Conservation (phyloP, 2,797 vertebrate genomes). For the Gobionotothen gibberifrons region DNA sequence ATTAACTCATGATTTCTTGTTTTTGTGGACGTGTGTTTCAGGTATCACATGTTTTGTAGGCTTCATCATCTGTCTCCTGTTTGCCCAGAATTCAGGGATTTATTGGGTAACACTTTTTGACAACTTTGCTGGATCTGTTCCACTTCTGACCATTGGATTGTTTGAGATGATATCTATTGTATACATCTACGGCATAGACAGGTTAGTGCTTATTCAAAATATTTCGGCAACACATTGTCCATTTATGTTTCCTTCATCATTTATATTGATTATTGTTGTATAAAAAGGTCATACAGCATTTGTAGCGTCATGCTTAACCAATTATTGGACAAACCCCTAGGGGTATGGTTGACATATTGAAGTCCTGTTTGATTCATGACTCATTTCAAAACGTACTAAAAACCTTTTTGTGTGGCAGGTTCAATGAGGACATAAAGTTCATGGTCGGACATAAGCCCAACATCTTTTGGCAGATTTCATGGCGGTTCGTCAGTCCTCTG, state of each 20-base stretch:
- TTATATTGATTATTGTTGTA: background rate
- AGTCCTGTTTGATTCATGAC: background rate
- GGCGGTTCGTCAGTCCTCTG: slow-evolving; percentile 89
- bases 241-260: background rate
- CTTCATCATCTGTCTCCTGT: slow-evolving; percentile 89
- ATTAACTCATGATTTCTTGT: background rate
- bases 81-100: slow-evolving; percentile 90
- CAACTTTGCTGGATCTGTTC: slow-evolving; percentile 91
- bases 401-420: slow-evolving; percentile 76
- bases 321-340: background rate
- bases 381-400: background rate
- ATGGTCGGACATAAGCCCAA: slow-evolving; percentile 91
- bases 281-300: background rate
- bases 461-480: slow-evolving; percentile 91
- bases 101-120: slow-evolving; percentile 96
- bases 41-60: slow-evolving; percentile 85
- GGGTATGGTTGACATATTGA: background rate
- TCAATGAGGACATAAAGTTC: slow-evolving; percentile 90
- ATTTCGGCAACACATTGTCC: background rate
- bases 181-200: slow-evolving; percentile 90
- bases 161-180: slow-evolving; percentile 90
- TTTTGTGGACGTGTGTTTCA: slow-evolving; percentile 67
- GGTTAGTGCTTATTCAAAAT: slow-evolving; percentile 50
- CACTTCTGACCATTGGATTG: slow-evolving; percentile 92
- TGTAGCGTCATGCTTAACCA: background rate